Evolutionary conservation across 2,888 invertebrate genomes (phyloP).

Genomic region (Onthophagus sagittarius): DNA sequence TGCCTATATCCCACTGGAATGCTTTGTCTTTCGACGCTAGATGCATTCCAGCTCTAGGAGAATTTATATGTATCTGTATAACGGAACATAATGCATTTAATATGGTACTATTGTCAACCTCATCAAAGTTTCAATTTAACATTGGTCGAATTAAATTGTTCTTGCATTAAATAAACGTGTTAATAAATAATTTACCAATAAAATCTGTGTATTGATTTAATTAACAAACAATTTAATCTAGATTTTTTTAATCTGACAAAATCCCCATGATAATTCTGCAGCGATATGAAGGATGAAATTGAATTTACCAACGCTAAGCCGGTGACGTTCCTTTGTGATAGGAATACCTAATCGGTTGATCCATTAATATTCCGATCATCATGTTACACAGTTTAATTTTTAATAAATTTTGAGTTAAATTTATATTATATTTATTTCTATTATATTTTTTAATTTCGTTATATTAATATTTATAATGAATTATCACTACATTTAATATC

Average conservation of each 20-base stretch:
- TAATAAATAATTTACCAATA: too few species aligned
- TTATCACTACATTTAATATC: too few species aligned
- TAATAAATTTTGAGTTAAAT: background rate
- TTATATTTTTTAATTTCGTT: too few species aligned
- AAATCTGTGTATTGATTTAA: too few species aligned
- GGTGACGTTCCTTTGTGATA: background rate
- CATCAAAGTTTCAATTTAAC: background rate
- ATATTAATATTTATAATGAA: too few species aligned
- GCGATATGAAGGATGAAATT: background rate
- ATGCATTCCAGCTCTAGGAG: background rate
- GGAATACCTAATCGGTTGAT: background rate
- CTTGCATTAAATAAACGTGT: too few species aligned
- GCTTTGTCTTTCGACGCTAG: background rate
- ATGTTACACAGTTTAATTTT: background rate
- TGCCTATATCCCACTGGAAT: background rate
- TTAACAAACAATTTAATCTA: too few species aligned
- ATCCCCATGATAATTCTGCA: background rate
- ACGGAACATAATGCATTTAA: background rate
- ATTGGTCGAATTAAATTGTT: too few species aligned
- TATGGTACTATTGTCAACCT: background rate
- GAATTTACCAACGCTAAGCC: background rate
- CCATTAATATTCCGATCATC: background rate
- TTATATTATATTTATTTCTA: background rate
- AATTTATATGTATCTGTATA: background rate
- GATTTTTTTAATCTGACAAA: background rate